A percentile compares a stretch with the other conserved stretches of the same genome.
These are phyloP conservation scores for Vireo griseus DNA, from an alignment of 2,797 vertebrate species.

Conservation along the genomic window DNA sequence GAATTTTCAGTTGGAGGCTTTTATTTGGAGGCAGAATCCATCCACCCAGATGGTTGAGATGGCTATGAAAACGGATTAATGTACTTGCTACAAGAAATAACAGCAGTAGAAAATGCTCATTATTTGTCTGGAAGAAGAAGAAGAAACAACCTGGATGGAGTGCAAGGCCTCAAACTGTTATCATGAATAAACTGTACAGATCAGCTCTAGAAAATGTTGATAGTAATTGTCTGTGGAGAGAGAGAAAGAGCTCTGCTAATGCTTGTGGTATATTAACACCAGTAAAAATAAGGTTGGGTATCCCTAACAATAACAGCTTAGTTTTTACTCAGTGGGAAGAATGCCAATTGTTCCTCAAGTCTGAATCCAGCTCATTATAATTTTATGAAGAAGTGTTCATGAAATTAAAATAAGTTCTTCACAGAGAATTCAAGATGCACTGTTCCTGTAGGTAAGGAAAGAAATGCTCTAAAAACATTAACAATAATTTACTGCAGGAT, in stretches of 20 bases:
- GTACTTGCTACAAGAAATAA: neutral
- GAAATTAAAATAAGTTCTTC: slow-evolving; percentile 37
- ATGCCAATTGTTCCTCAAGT: neutral
- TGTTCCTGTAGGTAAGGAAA: slow-evolving; percentile 3
- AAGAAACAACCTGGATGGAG: neutral
- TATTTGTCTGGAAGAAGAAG: neutral
- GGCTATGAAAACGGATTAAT: slow-evolving; percentile 11
- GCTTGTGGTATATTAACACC: neutral
- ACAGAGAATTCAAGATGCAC: neutral
- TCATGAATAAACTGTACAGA: neutral
- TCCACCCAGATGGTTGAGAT: slow-evolving; percentile 8
- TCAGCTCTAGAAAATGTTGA: neutral
- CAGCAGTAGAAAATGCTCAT: neutral
- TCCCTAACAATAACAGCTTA: neutral
- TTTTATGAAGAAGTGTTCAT: slow-evolving; percentile 38
- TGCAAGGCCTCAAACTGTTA: neutral
- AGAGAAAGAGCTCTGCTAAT: neutral
- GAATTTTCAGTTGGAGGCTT: slow-evolving; percentile 25
- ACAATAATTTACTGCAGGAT: neutral
- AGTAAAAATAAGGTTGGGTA: neutral
- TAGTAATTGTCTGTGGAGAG: neutral
- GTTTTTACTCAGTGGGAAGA: neutral
- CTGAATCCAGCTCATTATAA: slow-evolving; percentile 2
- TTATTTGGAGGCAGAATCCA: slow-evolving; percentile 33
- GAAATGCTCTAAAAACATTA: neutral